Percentiles rank a stretch among this genome's conserved stretches.
Conservation (phyloP, 1,140 invertebrate genomes). For the Homalodisca vitripennis region DNA sequence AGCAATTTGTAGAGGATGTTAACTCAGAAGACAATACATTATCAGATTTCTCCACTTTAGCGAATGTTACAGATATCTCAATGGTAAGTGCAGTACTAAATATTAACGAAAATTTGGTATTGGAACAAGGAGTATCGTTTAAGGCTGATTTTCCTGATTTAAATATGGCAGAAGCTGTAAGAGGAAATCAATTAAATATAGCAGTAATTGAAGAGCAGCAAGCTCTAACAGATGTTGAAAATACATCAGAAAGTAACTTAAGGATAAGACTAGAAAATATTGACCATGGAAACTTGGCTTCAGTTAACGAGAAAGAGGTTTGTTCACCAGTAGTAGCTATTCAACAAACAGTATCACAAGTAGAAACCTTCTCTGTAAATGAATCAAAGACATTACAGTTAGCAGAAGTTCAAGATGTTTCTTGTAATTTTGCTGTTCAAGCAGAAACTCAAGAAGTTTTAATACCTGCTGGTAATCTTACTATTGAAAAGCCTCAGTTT, state of each 20-base stretch:
- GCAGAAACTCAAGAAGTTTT: not conserved
- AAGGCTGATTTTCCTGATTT: not conserved
- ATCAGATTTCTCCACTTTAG: slow-evolving; percentile 36
- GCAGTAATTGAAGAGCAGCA: not conserved
- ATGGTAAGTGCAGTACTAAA: not conserved
- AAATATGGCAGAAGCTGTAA: not conserved
- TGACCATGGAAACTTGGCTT: not conserved
- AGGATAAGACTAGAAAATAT: not conserved
- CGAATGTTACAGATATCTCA: slow-evolving; percentile 31
- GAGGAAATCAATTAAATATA: not conserved
- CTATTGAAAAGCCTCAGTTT: too few species aligned
- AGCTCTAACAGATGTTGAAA: not conserved
- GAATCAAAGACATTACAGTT: not conserved
- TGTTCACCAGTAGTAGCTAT: not conserved
- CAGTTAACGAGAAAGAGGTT: not conserved
- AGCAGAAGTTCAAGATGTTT: slow-evolving; percentile 4
- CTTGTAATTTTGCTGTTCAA: not conserved
- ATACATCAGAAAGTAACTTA: not conserved
- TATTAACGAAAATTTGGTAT: slow-evolving; percentile 28
- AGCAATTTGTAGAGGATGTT: slow-evolving; percentile 38
- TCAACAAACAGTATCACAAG: not conserved
- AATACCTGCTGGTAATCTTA: not conserved
- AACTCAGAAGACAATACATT: slow-evolving; percentile 27
- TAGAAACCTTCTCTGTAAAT: not conserved
- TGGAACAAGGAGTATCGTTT: slow-evolving; percentile 25